Evolutionary conservation across 2,888 invertebrate species (phyloP), one percentile per base, ranked within the genome.

Genomic region (Poecilus cupreus): DNA sequence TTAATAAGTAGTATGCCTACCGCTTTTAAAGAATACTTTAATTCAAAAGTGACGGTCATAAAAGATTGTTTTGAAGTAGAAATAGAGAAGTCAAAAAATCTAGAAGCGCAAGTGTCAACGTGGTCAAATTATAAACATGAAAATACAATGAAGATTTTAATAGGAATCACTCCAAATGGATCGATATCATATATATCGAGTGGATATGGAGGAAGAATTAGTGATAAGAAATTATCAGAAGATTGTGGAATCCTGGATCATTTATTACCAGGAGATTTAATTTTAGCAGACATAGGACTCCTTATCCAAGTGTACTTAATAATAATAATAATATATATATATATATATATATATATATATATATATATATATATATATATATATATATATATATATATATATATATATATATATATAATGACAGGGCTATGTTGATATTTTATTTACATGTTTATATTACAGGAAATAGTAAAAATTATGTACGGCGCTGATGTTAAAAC

Each of bases 401-500:
- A n/a, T n/a, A n/a, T n/a, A n/a, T n/a, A n/a, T n/a, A n/a, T n/a
- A n/a, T n/a, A n/a, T n/a, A n/a, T n/a, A n/a, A n/a, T n/a, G n/a
- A n/a, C n/a, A n/a, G n/a, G n/a, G n/a, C n/a, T n/a, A n/a, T n/a
- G n/a, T n/a, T 22, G n/a, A 10, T 8, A n/a, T n/a, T n/a, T n/a
- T n/a, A n/a, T n/a, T n/a, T n/a, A n/a, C n/a, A n/a, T n/a, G n/a
- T n/a, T n/a, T 60, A 60, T 60, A 24, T 60, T 60, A 24, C 24
- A 60, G 60, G 60, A 60, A 60, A n/a, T 60, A 60, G 60, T 26
- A 24, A 60, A 60, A 60, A 26, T 60, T 26, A 11, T 60, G 10
- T 26, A 26, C 13, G 60, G 24, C 11, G 60, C 60, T 24, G 60
- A 60, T 11, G 60, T 60, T 4, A 24, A 60, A 60, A 60, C 60